Evolutionary conservation across 2,888 invertebrate species (phyloP).

Genomic region (Nebria brevicollis): DNA sequence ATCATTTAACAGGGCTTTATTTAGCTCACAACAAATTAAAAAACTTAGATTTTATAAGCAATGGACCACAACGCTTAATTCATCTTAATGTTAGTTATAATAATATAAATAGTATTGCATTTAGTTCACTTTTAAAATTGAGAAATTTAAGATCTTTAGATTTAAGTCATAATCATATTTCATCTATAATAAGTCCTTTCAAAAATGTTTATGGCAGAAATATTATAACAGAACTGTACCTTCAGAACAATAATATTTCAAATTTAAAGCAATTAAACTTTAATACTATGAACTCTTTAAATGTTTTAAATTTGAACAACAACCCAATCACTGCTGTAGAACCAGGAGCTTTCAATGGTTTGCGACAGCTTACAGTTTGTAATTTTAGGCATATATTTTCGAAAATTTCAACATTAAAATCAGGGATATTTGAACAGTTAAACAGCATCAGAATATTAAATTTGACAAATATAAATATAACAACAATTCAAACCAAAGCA

Average conservation of each 20-base stretch:
- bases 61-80: not conserved
- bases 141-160: not conserved
- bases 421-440: conserved; percentile 6
- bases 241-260: no score
- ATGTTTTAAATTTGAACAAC: no score
- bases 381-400: conserved; percentile 12
- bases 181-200: no score
- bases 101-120: conserved; percentile 5
- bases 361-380: not conserved
- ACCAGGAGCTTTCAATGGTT: conserved; percentile 9
- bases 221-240: no score
- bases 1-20: not conserved
- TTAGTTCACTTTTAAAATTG: not conserved
- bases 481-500: conserved; percentile 3
- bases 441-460: not conserved
- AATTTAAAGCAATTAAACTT: no score
- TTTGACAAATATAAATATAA: conserved; percentile 29
- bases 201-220: no score
- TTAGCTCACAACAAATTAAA: conserved; percentile 17
- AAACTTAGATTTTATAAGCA: not conserved
- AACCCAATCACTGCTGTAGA: conserved; percentile 7
- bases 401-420: conserved; percentile 10
- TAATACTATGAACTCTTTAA: no score
- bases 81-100: conserved; percentile 9
- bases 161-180: not conserved